phyloP scores from a whole-genome alignment of 2,113 vertebrate species.

The Mohoua ochrocephala region DNA sequence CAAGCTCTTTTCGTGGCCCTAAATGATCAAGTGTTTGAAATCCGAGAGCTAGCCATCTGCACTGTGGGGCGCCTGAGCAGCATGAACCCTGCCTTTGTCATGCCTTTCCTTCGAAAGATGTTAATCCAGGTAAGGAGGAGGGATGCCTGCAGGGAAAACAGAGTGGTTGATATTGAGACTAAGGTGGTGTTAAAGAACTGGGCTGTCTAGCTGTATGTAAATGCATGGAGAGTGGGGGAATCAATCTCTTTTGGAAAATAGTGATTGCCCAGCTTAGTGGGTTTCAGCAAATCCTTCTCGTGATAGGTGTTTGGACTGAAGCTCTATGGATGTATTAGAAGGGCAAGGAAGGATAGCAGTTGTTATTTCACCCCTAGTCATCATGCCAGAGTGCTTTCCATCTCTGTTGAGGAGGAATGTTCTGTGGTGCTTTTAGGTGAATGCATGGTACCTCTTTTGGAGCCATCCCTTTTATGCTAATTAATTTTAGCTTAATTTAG shows the following conservation, averaged over 20 bases:
- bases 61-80: constrained; percentile 96
- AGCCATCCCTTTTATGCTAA: not conserved
- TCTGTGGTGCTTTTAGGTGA: not conserved
- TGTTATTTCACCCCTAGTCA: not conserved
- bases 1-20: constrained; percentile 96
- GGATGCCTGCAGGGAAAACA: not conserved
- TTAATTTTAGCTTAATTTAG: not conserved
- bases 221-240: not conserved
- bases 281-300: not conserved
- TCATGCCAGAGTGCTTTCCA: not conserved
- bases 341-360: not conserved
- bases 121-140: constrained; percentile 87
- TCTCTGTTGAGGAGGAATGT: not conserved
- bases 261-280: not conserved
- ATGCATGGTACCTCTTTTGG: not conserved
- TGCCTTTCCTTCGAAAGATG: constrained; percentile 99
- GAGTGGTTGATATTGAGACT: not conserved
- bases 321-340: not conserved
- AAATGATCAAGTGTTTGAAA: constrained; percentile 98
- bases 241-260: not conserved
- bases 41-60: constrained; percentile 96
- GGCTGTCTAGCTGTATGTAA: not conserved
- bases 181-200: not conserved
- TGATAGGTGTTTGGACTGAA: not conserved
- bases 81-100: constrained; percentile 99